Conservation (phyloP, 2,113 vertebrate species). For the Rhabdornis inornatus region DNA sequence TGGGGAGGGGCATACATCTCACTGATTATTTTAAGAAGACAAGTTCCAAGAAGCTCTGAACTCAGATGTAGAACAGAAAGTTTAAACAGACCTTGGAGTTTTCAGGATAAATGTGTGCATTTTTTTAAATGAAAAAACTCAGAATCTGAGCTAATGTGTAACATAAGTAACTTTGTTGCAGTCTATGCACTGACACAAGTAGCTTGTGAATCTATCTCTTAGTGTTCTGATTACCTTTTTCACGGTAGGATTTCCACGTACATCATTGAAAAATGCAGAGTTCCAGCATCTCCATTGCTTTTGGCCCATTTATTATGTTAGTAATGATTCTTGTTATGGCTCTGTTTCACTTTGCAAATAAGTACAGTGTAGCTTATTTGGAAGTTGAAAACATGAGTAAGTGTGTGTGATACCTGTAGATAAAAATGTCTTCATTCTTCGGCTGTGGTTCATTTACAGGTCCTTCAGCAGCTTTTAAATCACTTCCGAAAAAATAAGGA, state of each 20-base stretch:
- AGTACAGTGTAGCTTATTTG: neutral
- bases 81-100: constrained; percentile 16
- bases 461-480: constrained; percentile 89
- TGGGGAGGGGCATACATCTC: neutral
- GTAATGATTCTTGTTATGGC: neutral
- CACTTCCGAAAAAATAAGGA: constrained; percentile 84
- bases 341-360: neutral
- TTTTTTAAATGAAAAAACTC: neutral
- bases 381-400: neutral
- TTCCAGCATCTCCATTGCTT: neutral
- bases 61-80: neutral
- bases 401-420: neutral
- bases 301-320: neutral
- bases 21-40: constrained; percentile 70
- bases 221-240: neutral
- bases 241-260: neutral
- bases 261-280: neutral
- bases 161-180: neutral
- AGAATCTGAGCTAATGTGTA: neutral
- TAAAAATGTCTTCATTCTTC: neutral
- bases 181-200: neutral
- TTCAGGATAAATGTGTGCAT: neutral
- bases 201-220: neutral
- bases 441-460: constrained; percentile 74
- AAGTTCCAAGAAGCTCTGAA: constrained; percentile 61